Base-by-base conservation (phyloP, 2,797 vertebrate species). In the Phyllotis vaccarum region DNA sequence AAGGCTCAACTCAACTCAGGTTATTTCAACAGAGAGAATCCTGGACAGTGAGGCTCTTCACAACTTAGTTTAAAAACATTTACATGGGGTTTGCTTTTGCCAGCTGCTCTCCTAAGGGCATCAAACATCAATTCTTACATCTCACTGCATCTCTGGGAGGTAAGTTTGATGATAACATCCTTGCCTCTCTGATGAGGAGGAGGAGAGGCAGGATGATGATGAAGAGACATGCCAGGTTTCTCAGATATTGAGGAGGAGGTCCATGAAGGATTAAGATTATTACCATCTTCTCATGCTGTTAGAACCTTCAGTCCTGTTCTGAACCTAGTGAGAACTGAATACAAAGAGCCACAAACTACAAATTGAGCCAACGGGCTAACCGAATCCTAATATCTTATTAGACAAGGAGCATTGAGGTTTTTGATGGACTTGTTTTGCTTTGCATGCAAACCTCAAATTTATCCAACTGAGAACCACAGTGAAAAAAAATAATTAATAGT, bases 401-500 rank as follows among this genome's bases (percentile, higher is more conserved):
- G 6, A 54, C 8, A 64, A 85, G 37, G 46, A 60, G 54, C 34
- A 3, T 43, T 88, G 76, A 87, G 49, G 12, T 34, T 70, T 56
- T 70, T 49, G 75, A 62, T 31, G 70, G n/a, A 13, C 31, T 81
- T 40, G 64, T 29, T 58, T 87, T 40, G 43, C 46, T 54, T 29
- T 70, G 78, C 24, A 93, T 91, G 81, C 46, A 91, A 72, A 86
- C 46, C 58, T 91, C 72, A 81, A 19, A 12, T 5, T 4, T 75
- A 10, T 87, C 52, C 81, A 87, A 5, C 1, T 13, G 43, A 93
- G 64, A 89, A 90, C 74, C 64, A 76, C 21, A 70, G 58, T 43
- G n/a, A 80, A 86, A 90, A 87, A 83, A 87, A 86, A 81, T 17
- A 74, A 40, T 21, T 75, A 70, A 27, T n/a, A 83, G 46, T 78